Evolutionary conservation across 2,797 vertebrate species (phyloP).

Genomic region (Iguana delicatissima): DNA sequence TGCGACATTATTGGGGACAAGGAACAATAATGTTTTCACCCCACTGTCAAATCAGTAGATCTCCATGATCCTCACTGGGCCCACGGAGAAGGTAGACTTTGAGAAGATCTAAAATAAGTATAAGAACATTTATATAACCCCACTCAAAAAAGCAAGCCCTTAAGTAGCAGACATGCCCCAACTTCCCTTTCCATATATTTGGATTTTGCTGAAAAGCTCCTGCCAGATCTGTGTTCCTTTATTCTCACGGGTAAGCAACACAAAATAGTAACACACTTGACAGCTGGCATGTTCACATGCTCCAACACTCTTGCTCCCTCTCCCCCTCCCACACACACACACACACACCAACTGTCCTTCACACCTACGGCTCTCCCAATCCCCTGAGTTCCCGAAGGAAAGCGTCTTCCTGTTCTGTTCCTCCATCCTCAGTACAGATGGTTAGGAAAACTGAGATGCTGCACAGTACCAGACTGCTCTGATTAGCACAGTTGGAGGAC

Average conservation of each 20-base stretch:
- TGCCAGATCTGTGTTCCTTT: not conserved
- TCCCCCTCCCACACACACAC: fast-evolving
- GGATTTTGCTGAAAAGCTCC: not conserved
- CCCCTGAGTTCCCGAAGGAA: fast-evolving
- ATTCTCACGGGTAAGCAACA: conserved; percentile 10
- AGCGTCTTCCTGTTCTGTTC: not conserved
- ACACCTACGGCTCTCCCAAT: not conserved
- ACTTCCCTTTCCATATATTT: not conserved
- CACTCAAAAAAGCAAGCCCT: not conserved
- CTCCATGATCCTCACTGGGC: too few relatives aligned
- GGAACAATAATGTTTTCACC: too few relatives aligned
- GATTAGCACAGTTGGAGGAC: not conserved
- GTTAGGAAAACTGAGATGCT: conserved; percentile 5
- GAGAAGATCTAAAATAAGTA: not conserved
- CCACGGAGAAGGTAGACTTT: not conserved
- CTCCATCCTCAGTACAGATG: not conserved
- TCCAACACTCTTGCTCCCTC: not conserved
- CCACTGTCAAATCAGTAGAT: not conserved
- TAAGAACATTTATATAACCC: not conserved
- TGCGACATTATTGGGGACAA: not conserved
- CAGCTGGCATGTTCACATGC: conserved; percentile 49
- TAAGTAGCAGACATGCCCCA: not conserved
- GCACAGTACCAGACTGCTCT: not conserved
- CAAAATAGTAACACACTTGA: not conserved
- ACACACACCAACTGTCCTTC: fast-evolving